Evolutionary conservation across 2,888 invertebrate species (phyloP), one percentile per base, ranked within the genome.

Genomic region (Nebria brevicollis): DNA sequence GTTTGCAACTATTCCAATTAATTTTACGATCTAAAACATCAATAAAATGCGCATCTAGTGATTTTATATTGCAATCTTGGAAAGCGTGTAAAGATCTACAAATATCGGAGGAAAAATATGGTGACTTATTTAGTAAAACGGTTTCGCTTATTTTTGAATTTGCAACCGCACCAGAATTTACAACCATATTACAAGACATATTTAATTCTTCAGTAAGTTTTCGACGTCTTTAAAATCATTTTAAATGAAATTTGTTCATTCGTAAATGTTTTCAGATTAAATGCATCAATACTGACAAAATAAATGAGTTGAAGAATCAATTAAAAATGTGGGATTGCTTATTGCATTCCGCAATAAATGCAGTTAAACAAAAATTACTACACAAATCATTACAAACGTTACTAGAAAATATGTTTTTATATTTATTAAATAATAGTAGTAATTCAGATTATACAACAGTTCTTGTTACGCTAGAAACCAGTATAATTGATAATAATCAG

Each of bases 161-260:
- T 74, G 85, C 88, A 54, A 84, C 87, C 87, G 5, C 86, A 86
- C 79, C 87, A 88, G 82, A 87, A 64, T 89, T 88, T 83, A 54
- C 82, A 34, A 77, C 76, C 11, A 83, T 88, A 74, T 83, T 85
- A 8, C 73, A 83, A 10, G 87, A 88, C 84, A 84, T 88, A 78
- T 77, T 86, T n/a, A 72, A 83, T 79, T 81, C 83, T 74, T 85
- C 85, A n/a, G 88, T 88, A 86, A 85, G 86, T 83, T 75, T 43
- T 64, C n/a, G 6, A 13, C n/a, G 5, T 66, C 3, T 66, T 6
- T 66, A 4, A 34, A 20, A 20, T 20, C 13, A 7, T 66, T 20
- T n/a, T 25, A 54, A 54, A 11, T 54, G 54, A 5, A 54, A 54
- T 54, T 2, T 54, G 34, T 70, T n/a, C 64, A 1, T 20, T 20